These are phyloP conservation scores for Ovis canadensis DNA, from an alignment of 2,113 vertebrate species.

Conservation along the genomic window DNA sequence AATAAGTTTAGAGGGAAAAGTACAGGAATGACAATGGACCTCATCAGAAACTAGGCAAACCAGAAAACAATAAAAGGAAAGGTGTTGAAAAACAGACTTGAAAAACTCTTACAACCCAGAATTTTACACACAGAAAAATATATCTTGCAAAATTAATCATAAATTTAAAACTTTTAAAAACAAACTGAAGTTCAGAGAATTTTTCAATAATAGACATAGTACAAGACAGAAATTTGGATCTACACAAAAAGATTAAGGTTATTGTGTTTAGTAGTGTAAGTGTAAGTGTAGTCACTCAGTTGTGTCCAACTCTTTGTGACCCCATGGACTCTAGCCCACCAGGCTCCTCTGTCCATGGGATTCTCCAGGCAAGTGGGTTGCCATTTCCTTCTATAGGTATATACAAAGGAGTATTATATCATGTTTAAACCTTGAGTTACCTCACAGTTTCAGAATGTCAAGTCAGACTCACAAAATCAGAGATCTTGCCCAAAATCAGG, in stretches of 20 bases:
- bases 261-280: background rate
- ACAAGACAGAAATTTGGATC: background rate
- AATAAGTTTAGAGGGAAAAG: background rate
- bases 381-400: background rate
- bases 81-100: background rate
- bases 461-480: background rate
- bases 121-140: background rate
- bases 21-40: background rate
- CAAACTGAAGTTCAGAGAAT: background rate
- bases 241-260: background rate
- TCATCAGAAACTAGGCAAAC: background rate
- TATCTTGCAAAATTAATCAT: background rate
- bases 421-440: background rate
- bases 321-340: too few relatives aligned
- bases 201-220: background rate
- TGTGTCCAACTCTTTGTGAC: too few relatives aligned
- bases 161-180: background rate
- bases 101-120: background rate
- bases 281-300: too few relatives aligned
- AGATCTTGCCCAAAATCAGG: background rate
- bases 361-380: too few relatives aligned
- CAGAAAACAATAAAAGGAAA: background rate
- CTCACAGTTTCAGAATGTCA: background rate
- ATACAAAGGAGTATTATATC: background rate
- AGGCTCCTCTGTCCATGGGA: too few relatives aligned